Conservation (phyloP, 2,797 vertebrate genomes). For the Limnodromus scolopaceus region DNA sequence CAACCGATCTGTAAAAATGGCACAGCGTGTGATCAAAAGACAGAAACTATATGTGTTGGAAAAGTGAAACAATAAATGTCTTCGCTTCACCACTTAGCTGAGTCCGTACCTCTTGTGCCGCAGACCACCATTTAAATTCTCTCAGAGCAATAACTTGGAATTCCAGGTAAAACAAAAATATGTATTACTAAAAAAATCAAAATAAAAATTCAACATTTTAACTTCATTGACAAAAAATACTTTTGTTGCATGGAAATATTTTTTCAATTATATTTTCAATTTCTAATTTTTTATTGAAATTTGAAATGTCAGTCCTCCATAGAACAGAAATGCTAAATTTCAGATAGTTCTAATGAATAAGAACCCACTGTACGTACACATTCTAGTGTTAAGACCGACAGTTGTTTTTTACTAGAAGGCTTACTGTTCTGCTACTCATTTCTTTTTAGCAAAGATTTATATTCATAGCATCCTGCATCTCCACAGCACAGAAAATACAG, state of each 20-base stretch:
- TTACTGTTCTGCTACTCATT: neutral
- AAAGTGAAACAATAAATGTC: too few species aligned
- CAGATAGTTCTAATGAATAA: neutral
- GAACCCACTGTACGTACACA: neutral
- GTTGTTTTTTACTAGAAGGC: neutral
- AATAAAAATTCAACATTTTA: neutral
- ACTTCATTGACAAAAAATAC: neutral
- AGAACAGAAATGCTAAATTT: neutral
- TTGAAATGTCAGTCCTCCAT: neutral
- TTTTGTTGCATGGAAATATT: neutral
- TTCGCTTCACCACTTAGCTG: too few species aligned
- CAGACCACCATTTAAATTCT: accelerated
- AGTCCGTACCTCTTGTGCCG: too few species aligned
- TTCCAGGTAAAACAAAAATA: neutral
- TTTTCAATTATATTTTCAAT: neutral
- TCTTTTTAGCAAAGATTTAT: neutral
- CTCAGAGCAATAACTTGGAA: neutral
- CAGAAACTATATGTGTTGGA: too few species aligned
- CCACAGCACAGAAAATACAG: neutral
- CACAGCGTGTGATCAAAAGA: too few species aligned
- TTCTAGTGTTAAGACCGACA: neutral
- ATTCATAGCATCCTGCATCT: neutral
- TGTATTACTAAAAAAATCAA: accelerated
- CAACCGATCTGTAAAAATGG: too few species aligned
- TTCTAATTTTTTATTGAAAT: neutral